These are phyloP conservation scores for Emys orbicularis DNA, from an alignment of 2,797 vertebrate genomes.

Conservation along the genomic window DNA sequence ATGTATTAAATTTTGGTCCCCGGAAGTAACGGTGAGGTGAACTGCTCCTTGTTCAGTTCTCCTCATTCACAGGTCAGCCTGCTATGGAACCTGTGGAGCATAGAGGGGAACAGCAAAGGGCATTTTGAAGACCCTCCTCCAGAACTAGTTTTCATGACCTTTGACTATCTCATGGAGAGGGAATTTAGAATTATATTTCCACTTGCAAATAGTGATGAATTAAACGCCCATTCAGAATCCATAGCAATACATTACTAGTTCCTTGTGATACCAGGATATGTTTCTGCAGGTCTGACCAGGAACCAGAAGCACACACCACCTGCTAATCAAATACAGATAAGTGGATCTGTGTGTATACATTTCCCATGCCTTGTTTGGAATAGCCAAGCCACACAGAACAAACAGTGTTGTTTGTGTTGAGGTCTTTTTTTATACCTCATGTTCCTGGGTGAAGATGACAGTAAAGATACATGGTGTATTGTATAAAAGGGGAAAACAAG, in stretches of 20 bases:
- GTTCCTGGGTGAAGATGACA: background rate
- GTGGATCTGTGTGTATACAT: background rate
- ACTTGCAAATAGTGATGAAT: background rate
- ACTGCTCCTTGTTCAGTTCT: background rate
- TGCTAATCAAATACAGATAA: background rate
- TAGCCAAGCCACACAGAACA: background rate
- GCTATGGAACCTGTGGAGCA: fast-evolving
- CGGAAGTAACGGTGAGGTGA: background rate
- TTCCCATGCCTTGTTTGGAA: conserved; percentile 24
- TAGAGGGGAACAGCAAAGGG: background rate
- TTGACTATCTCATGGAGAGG: background rate
- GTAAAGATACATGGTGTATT: background rate
- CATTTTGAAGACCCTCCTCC: background rate
- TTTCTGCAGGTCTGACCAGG: background rate
- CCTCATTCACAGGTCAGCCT: background rate
- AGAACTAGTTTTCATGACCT: background rate
- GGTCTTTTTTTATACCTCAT: background rate
- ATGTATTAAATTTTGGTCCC: background rate
- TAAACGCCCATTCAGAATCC: background rate
- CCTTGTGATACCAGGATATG: fast-evolving
- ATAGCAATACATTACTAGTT: background rate
- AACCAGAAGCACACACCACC: background rate
- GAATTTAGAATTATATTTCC: background rate
- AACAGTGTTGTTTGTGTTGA: background rate
- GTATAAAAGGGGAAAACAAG: background rate